phyloP scores from a whole-genome alignment of 2,113 vertebrate species.

The Rutilus rutilus region DNA sequence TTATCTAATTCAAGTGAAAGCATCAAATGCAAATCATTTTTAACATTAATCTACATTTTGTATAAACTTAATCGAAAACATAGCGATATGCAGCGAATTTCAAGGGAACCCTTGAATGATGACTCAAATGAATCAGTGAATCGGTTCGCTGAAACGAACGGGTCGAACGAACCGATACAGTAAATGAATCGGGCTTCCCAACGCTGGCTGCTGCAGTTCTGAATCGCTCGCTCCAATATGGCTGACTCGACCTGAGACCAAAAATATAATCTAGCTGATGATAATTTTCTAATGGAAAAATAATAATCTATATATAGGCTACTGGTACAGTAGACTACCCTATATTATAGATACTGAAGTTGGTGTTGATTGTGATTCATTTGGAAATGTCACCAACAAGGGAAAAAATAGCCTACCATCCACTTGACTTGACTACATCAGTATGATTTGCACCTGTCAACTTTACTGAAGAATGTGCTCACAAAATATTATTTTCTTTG shows the following conservation, averaged over 20 bases:
- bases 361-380: neutral
- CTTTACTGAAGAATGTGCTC: neutral
- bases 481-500: slow-evolving; percentile 19
- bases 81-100: neutral
- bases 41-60: neutral
- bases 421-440: neutral
- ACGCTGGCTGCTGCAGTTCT: slow-evolving; percentile 52
- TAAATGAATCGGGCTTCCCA: slow-evolving; percentile 19
- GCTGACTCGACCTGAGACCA: slow-evolving; percentile 54
- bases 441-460: neutral
- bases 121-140: neutral
- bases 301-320: neutral
- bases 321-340: neutral
- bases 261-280: neutral
- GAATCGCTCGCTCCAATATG: slow-evolving; percentile 58
- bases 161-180: neutral
- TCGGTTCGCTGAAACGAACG: neutral
- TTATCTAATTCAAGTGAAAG: neutral
- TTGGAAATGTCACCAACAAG: slow-evolving; percentile 8
- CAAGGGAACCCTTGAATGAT: no score
- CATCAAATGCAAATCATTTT: neutral
- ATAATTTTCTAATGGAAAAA: neutral
- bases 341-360: neutral
- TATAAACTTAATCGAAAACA: neutral
- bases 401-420: neutral